Conservation (phyloP, 2,113 vertebrate species). For the Spermophilus dauricus region DNA sequence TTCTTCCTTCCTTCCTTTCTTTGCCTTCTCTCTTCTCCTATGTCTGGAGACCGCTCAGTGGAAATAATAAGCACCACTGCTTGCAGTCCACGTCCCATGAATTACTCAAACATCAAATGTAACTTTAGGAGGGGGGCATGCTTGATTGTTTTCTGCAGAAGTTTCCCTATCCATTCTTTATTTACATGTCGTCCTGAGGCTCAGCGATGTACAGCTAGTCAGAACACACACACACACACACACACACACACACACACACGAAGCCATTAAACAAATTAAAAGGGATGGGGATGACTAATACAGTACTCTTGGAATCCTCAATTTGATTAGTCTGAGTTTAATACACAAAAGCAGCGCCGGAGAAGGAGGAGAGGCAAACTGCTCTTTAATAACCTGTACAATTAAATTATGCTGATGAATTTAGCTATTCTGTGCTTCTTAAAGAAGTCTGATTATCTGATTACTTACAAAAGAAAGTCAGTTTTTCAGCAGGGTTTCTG, state of each 20-base stretch:
- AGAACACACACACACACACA: constrained; percentile 80
- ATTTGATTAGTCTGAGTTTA: constrained; percentile 93
- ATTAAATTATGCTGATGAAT: constrained; percentile 93
- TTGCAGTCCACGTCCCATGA: constrained; percentile 88
- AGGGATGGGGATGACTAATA: constrained; percentile 91
- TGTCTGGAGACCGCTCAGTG: constrained; percentile 89
- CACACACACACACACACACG: constrained; percentile 79
- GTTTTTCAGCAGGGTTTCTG: constrained; percentile 85
- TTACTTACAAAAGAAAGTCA: constrained; percentile 88
- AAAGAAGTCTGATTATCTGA: constrained; percentile 89
- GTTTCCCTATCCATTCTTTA: constrained; percentile 89
- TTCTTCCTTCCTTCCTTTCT: constrained; percentile 88
- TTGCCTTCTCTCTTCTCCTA: constrained; percentile 86
- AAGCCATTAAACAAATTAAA: constrained; percentile 94
- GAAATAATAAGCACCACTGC: constrained; percentile 89
- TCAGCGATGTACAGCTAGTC: constrained; percentile 86
- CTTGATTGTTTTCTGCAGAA: constrained; percentile 89
- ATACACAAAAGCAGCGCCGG: constrained; percentile 90
- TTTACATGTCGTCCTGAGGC: constrained; percentile 88
- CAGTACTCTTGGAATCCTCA: constrained; percentile 92
- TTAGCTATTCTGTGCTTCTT: constrained; percentile 88
- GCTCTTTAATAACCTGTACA: constrained; percentile 91
- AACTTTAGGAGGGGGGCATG: constrained; percentile 90
- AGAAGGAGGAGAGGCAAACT: constrained; percentile 88
- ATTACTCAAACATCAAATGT: constrained; percentile 91